A percentile compares a stretch with the other conserved stretches of the same genome.
Conservation (phyloP, 1,140 invertebrate species). For the Harpegnathos saltator region DNA sequence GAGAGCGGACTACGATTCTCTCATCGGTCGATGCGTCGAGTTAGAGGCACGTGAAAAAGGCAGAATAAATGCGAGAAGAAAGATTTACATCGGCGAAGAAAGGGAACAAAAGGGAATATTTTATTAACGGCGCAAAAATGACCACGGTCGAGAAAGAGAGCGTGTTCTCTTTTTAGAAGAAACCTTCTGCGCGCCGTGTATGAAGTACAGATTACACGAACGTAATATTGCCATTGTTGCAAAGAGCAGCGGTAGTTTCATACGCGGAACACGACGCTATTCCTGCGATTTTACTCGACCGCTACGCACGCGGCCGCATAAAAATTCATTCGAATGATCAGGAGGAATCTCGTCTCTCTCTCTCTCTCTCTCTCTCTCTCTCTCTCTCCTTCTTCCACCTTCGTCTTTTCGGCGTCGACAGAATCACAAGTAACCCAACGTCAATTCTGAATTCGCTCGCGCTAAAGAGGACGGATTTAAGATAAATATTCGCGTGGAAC, state of each 20-base stretch:
- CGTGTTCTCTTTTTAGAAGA: slow-evolving; percentile 44
- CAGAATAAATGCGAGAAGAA: slow-evolving; percentile 56
- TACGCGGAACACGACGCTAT: background rate
- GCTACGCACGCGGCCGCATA: background rate
- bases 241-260: slow-evolving; percentile 42
- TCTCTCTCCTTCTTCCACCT: background rate
- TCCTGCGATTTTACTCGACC: slow-evolving; percentile 41
- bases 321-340: slow-evolving; percentile 8
- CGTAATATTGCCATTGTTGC: slow-evolving; percentile 52
- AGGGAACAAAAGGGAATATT: slow-evolving; percentile 53
- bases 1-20: slow-evolving; percentile 5
- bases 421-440: too few relatives aligned
- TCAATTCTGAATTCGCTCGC: too few relatives aligned
- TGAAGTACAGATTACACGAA: slow-evolving; percentile 55
- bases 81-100: slow-evolving; percentile 52
- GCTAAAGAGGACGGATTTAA: too few relatives aligned
- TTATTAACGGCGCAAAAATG: slow-evolving; percentile 60
- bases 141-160: slow-evolving; percentile 21
- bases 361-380: background rate
- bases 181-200: slow-evolving; percentile 30
- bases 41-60: slow-evolving; percentile 40
- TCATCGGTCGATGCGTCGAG: slow-evolving; percentile 34
- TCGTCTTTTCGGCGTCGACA: too few relatives aligned
- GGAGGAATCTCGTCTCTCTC: background rate
- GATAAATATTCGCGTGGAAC: too few relatives aligned